Conservation (phyloP, 1,140 invertebrate species). For the Eriocheir sinensis region DNA sequence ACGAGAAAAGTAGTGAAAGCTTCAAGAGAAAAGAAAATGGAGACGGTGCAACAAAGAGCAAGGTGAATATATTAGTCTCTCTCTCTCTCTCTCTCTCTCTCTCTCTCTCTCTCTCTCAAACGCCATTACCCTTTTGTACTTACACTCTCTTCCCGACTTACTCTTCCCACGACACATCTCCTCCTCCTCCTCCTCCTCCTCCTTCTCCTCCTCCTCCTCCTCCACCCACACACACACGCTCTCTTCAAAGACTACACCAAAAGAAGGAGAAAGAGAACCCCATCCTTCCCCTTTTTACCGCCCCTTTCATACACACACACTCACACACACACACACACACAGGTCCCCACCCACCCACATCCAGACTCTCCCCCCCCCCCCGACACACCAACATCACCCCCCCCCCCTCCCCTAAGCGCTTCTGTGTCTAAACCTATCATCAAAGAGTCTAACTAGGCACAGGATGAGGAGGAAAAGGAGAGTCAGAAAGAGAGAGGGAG, state of each 20-base stretch:
- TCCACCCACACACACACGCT: not conserved
- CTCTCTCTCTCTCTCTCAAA: no score
- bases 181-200: conserved; percentile 19
- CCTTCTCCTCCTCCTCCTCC: not conserved
- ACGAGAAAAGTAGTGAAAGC: no score
- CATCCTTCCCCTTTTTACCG: not conserved
- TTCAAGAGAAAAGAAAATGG: no score
- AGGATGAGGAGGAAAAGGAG: conserved; percentile 13
- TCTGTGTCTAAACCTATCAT: conserved; percentile 63
- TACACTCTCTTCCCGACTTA: not conserved
- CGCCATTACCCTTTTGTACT: no score
- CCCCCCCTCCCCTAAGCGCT: not conserved
- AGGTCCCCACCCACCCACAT: not conserved
- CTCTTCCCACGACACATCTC: not conserved
- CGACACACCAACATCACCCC: not conserved
- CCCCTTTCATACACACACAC: not conserved
- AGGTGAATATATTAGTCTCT: no score
- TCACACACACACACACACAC: not conserved
- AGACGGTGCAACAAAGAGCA: no score
- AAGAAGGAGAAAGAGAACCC: not conserved
- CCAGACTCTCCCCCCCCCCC: not conserved
- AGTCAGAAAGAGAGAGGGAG: not conserved
- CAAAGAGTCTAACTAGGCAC: conserved; percentile 51
- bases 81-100: no score
- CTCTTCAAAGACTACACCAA: not conserved